phyloP scores from a whole-genome alignment of 1,140 invertebrate species.

The Calephelis virginiensis region DNA sequence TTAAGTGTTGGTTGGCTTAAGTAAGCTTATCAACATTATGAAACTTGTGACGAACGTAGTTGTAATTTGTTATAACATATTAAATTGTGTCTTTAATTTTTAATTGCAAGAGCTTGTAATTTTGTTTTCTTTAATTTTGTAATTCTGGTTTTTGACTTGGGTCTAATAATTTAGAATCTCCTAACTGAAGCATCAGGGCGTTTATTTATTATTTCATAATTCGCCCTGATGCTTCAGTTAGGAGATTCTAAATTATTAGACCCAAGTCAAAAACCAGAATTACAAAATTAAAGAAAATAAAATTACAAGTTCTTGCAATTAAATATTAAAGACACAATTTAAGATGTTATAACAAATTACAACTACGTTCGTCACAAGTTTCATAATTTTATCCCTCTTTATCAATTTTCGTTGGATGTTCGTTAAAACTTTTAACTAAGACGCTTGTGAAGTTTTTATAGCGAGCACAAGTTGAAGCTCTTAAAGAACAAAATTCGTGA shows the following conservation, averaged over 20 bases:
- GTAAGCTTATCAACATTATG: background rate
- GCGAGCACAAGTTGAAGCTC: background rate
- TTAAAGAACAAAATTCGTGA: constrained; percentile 10
- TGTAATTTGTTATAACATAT: background rate
- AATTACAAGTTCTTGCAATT: background rate
- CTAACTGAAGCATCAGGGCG: too few relatives aligned
- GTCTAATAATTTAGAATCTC: too few relatives aligned
- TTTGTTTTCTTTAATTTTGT: too few relatives aligned
- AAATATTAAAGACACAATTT: background rate
- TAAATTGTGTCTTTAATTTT: background rate
- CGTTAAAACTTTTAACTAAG: constrained; percentile 16
- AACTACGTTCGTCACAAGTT: background rate
- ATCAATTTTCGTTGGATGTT: constrained; percentile 14
- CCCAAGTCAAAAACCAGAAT: too few relatives aligned
- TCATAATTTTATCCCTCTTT: constrained; percentile 16
- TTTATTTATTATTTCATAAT: too few relatives aligned
- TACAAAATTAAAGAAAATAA: too few relatives aligned
- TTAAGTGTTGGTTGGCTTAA: too few relatives aligned
- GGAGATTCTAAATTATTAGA: too few relatives aligned
- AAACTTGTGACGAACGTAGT: background rate
- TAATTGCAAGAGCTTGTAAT: background rate
- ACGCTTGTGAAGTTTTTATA: constrained; percentile 13
- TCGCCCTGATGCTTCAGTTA: too few relatives aligned
- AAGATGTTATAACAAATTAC: background rate
- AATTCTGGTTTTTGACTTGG: too few relatives aligned